These are phyloP conservation scores for Pachycephus smyrnensis DNA, from an alignment of 2,888 invertebrate species.

Conservation along the genomic window DNA sequence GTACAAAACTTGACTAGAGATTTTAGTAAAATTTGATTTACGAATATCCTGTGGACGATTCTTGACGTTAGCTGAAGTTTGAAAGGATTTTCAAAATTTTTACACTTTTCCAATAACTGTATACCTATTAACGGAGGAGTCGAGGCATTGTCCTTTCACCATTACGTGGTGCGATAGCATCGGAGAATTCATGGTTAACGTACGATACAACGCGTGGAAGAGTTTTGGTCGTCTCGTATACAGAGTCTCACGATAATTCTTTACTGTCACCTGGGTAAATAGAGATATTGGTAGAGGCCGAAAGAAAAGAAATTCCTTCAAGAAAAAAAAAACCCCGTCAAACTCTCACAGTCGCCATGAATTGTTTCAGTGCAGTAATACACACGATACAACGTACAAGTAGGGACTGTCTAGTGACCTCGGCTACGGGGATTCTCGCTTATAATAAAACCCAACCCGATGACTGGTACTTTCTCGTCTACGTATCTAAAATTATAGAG, in stretches of 20 bases:
- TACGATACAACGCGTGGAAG: background rate
- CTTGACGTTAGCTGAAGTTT: background rate
- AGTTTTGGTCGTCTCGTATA: background rate
- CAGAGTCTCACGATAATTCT: background rate
- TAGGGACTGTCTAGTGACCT: background rate
- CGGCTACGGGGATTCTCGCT: background rate
- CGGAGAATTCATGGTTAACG: background rate
- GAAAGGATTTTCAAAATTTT: background rate
- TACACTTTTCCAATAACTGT: background rate
- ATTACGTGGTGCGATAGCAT: background rate
- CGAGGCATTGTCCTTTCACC: background rate
- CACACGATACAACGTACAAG: background rate
- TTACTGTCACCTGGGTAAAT: background rate
- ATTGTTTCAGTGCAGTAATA: background rate
- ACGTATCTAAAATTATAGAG: background rate
- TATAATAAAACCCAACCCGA: background rate
- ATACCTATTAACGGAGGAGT: background rate
- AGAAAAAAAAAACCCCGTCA: background rate
- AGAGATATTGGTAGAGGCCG: background rate
- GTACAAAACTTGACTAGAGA: background rate
- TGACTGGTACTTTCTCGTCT: background rate
- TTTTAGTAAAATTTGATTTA: background rate
- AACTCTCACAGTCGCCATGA: background rate
- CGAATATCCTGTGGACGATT: background rate
- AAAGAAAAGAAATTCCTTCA: background rate